phyloP scores from a whole-genome alignment of 2,797 vertebrate species.

The Echiichthys vipera region DNA sequence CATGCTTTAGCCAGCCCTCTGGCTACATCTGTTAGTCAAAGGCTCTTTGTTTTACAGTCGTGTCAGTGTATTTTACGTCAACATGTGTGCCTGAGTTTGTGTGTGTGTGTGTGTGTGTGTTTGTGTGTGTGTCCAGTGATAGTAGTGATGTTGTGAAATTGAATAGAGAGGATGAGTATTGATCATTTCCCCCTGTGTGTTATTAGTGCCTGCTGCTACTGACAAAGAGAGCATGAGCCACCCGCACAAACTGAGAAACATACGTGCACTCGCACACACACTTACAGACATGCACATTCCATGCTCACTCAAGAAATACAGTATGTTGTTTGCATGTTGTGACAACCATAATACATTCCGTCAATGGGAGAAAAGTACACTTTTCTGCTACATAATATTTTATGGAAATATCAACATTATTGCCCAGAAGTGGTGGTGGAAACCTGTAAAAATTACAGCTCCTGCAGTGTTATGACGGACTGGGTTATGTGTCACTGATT shows the following conservation, averaged over 20 bases:
- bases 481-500: slow-evolving; percentile 48
- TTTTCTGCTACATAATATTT: slow-evolving; percentile 47
- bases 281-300: slow-evolving; percentile 8
- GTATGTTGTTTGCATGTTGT: slow-evolving; percentile 54
- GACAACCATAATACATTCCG: slow-evolving; percentile 38
- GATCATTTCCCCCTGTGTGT: slow-evolving; percentile 82
- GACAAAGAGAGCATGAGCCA: slow-evolving; percentile 70
- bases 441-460: slow-evolving; percentile 52
- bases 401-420: slow-evolving; percentile 51
- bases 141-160: slow-evolving; percentile 79
- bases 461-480: slow-evolving; percentile 43
- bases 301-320: slow-evolving; percentile 42
- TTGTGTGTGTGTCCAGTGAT: slow-evolving; percentile 49
- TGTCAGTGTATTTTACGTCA: slow-evolving; percentile 29
- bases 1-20: slow-evolving; percentile 64
- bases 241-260: slow-evolving; percentile 51
- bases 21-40: slow-evolving; percentile 67
- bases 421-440: slow-evolving; percentile 24
- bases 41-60: slow-evolving; percentile 61
- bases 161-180: slow-evolving; percentile 81
- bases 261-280: slow-evolving; percentile 16
- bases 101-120: slow-evolving; percentile 14
- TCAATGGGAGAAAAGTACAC: slow-evolving; percentile 30
- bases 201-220: slow-evolving; percentile 78
- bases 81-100: slow-evolving; percentile 19